Evolutionary conservation across 2,797 vertebrate genomes (phyloP), one percentile per base, ranked within the genome.

Genomic region (Manis crassicaudata): DNA sequence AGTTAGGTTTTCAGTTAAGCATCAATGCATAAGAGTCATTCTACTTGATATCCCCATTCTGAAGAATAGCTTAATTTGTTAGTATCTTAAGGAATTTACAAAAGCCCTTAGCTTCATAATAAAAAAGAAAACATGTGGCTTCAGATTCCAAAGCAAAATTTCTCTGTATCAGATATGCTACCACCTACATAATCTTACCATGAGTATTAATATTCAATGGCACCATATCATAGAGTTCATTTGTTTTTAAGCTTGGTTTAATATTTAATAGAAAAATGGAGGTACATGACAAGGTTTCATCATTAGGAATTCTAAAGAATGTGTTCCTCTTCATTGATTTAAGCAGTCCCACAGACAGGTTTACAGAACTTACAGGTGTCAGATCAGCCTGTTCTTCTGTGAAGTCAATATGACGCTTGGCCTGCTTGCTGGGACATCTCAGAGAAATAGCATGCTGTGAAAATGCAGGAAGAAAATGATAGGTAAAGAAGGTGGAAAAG

Each of bases 371-470:
- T 99, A 99, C 99, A 98, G 99, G 99, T 98, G 98, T 98, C 98
- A 98, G 98, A 94, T 99, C 99, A 89, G 98, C 97, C 98, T 99
- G 98, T 20, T 98, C 98, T 94, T 99, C 98, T 98, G 98, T 94
- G 98, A 99, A 99, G 98, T 99, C 99, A 98, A 98, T 99, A 95
- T 99, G 98, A 97, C 96, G 98, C 88, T 98, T 99, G 98, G 98
- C 98, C 89, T 98, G 98, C 97, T 98, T 99, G 98, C 98, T 98
- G 98, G 98, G 97, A 98, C 98, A 98, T 98, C 98, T 98, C 97
- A 99, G 80, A 97, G 98, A 98, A 98, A 98, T 98, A 98, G 98
- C 99, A 99, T 99, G 99, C 99, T 99, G 99, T 98, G 98, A 97
- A 98, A 97, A 96, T 88, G 97, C 62, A 97, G 97, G 94, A 85